phyloP scores from a whole-genome alignment of 1,140 invertebrate genomes.

The Mycetomoellerius zeteki region DNA sequence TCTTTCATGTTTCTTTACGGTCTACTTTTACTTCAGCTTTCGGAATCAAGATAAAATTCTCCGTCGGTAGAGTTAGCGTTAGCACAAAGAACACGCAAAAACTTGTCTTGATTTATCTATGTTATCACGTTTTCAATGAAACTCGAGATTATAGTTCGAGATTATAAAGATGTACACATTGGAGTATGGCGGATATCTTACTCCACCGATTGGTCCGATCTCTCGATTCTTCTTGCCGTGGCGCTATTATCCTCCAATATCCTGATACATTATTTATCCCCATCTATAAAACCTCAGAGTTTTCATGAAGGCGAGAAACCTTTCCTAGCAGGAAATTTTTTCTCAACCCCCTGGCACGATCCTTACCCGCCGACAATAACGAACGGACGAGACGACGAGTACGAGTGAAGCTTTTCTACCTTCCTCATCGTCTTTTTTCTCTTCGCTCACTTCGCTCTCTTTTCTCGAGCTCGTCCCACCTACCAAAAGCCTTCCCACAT shows the following conservation, averaged over 20 bases:
- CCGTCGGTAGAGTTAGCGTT: background rate
- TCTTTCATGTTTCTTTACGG: background rate
- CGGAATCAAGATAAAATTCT: conserved; percentile 51
- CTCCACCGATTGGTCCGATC: conserved; percentile 41
- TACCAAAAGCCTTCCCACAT: conserved; percentile 67
- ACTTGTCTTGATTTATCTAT: conserved; percentile 58
- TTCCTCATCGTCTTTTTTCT: conserved; percentile 49
- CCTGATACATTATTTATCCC: conserved; percentile 79
- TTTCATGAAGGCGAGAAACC: conserved; percentile 72
- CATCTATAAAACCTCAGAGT: conserved; percentile 67
- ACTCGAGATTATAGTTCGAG: background rate
- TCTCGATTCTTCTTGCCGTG: conserved; percentile 66
- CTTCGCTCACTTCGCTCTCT: conserved; percentile 41
- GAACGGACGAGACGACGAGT: conserved; percentile 62
- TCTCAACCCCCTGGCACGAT: conserved; percentile 62
- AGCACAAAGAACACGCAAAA: conserved; percentile 10
- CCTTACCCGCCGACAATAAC: conserved; percentile 69
- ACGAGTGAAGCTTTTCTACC: conserved; percentile 67
- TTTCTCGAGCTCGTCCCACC: conserved; percentile 51
- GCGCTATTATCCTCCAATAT: conserved; percentile 79
- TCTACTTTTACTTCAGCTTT: conserved; percentile 1
- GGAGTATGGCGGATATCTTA: conserved; percentile 55
- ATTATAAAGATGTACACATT: conserved; percentile 22
- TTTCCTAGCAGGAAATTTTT: conserved; percentile 67
- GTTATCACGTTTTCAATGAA: conserved; percentile 41